phyloP scores from a whole-genome alignment of 2,888 invertebrate genomes.

The Pammene aurita region DNA sequence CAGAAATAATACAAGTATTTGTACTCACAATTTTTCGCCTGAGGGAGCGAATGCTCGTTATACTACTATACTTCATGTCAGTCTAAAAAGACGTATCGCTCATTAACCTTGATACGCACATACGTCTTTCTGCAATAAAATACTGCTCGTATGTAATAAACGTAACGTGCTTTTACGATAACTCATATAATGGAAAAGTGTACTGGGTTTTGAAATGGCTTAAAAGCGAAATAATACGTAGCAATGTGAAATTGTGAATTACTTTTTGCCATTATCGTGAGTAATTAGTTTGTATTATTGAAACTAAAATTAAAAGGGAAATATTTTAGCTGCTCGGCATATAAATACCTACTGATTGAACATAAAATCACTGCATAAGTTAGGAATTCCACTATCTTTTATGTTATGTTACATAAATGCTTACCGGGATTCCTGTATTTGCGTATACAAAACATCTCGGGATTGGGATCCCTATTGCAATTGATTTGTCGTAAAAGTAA shows the following conservation, averaged over 20 bases:
- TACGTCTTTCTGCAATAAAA: not conserved
- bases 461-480: no score
- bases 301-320: not conserved
- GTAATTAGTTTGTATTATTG: not conserved
- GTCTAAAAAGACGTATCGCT: conserved; percentile 9
- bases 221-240: conserved; percentile 20
- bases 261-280: conserved; percentile 23
- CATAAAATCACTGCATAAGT: no score
- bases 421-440: no score
- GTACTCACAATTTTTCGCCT: conserved; percentile 69
- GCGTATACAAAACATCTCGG: no score
- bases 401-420: no score
- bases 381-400: no score
- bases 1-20: conserved; percentile 79
- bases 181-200: conserved; percentile 41
- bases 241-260: not conserved
- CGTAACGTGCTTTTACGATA: conserved; percentile 53
- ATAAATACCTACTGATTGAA: no score
- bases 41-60: conserved; percentile 65
- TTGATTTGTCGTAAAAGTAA: no score
- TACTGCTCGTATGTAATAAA: conserved; percentile 50
- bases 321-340: no score
- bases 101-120: not conserved
- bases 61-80: conserved; percentile 53
- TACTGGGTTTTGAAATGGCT: conserved; percentile 15